Base-by-base conservation (phyloP, 2,113 vertebrate genomes). In the Esox niger region DNA sequence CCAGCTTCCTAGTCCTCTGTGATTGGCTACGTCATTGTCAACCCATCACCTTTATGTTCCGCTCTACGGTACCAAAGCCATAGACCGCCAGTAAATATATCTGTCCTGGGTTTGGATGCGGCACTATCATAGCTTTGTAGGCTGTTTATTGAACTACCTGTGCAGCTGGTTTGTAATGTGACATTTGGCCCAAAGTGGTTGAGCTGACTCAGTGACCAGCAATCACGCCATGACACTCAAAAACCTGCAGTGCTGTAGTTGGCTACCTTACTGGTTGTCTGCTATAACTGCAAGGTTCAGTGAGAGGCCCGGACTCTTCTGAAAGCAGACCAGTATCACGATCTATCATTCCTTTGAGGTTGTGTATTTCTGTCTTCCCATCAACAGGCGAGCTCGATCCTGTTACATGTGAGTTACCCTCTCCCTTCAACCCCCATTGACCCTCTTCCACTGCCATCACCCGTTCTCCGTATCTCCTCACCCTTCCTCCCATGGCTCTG, bases 341-440 rank as follows among this genome's bases (percentile, higher is more conserved):
- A n/a, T 72, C 58, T 46, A 71, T 62, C 49, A 38, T 80, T 67
- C 74, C 66, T 84, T 90, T 88, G 87, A 87, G 83, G 77, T 85
- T 88, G 70, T 84, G 76, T 90, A 77, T 86, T 86, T 89, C 73
- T 88, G 76, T 88, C 78, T 87, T 86, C 86, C 79, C 86, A 84
- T 86, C 89, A 91, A 91, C 89, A 93, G 91, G 89, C 66, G 88
- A 90, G 81, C 83, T 84, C 79, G 80, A 1, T 88, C 89, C 89
- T 93, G 89, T 89, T 90, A 90, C 91, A 93, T 92, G 91, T 93
- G 91, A 93, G 91, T 93, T 88, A 79, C 87, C 77, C 74, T 73
- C 73, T 69, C 57, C 27, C 62, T 20, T 30, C 26, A 21, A 2
- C 66, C 67, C 84, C 81, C 79, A 74, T 79, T 79, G 82, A 82